Base-by-base conservation (phyloP, 2,797 vertebrate species). In the Ficedula albicollis region DNA sequence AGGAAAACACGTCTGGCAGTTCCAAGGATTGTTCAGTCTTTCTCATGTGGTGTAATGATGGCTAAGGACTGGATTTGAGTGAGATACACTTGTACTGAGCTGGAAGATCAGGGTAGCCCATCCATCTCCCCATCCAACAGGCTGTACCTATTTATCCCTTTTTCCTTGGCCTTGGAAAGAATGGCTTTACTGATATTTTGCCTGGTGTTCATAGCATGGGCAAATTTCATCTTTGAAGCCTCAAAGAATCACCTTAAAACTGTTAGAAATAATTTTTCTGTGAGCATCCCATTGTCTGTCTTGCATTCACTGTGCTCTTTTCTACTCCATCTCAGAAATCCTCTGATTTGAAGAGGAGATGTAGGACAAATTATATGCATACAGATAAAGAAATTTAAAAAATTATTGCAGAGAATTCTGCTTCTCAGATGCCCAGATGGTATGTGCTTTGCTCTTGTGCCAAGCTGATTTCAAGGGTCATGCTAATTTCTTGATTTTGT, bases 51-150 rank as follows among this genome's bases (percentile, higher is more conserved):
- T 46, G 15, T 38, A 52, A 11, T 6, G 29, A 39, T 13, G 5
- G 8, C 26, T 41, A 15, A 64, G 15, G 32, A 38, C 20, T 51
- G 51, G 22, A 73, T 58, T 54, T 10, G 8, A 49, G 6, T 13
- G 72, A 49, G 15, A 63, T 11, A 22, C 1, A 0, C 55, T 67
- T 75, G 23, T 16, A 81, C n/a, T 0, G 0, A 68, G 10, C 15
- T 75, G 44, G 11, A 27, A 68, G 15, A 81, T 27, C 23, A 23
- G 11, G 3, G 12, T 34, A 64, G 12, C 38, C 34, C 29, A 5
- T 19, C 20, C 36, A 2, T 41, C 16, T 81, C 69, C 15, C 5
- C 23, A 46, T 46, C 19, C 34, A 75, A 44, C 8, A 58, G 6
- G 27, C 38, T 30, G 8, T 36, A 34, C 2, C 4, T 22, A 30